Percentiles rank a stretch among this genome's conserved stretches.
Evolutionary conservation across 2,888 invertebrate species (phyloP).

Genomic region (Xestia xanthographa): DNA sequence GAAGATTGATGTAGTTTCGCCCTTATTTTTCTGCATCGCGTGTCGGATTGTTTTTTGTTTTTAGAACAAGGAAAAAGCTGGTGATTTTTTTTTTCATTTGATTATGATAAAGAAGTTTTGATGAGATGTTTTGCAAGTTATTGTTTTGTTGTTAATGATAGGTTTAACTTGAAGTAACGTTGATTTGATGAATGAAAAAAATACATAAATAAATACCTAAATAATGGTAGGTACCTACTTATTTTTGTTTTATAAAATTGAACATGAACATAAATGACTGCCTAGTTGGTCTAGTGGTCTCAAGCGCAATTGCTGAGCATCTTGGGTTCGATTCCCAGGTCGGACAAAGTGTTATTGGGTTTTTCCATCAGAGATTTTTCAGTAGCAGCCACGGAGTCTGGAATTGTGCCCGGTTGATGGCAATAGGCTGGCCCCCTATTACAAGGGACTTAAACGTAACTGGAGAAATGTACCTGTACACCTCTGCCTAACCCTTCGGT

Average conservation of each 20-base stretch:
- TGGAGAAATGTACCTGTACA: too few species aligned
- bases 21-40: slow-evolving; percentile 73
- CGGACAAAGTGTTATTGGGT: too few species aligned
- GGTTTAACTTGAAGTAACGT: slow-evolving; percentile 9
- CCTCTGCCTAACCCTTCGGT: too few species aligned
- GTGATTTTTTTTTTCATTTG: slow-evolving; percentile 59
- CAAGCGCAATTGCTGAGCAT: too few species aligned
- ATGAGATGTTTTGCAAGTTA: slow-evolving; percentile 33
- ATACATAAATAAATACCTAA: background rate
- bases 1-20: slow-evolving; percentile 80
- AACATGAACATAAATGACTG: background rate
- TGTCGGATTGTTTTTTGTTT: slow-evolving; percentile 77
- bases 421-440: too few species aligned
- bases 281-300: too few species aligned
- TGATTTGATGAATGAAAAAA: slow-evolving; percentile 6
- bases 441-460: too few species aligned
- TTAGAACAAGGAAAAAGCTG: slow-evolving; percentile 72
- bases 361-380: too few species aligned
- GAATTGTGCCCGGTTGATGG: too few species aligned
- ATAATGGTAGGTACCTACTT: background rate
- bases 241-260: background rate
- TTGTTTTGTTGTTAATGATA: slow-evolving; percentile 32
- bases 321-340: too few species aligned
- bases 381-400: too few species aligned
- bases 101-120: slow-evolving; percentile 35